These are phyloP conservation scores for Thamnophis elegans DNA, from an alignment of 2,797 vertebrate genomes.

Conservation along the genomic window DNA sequence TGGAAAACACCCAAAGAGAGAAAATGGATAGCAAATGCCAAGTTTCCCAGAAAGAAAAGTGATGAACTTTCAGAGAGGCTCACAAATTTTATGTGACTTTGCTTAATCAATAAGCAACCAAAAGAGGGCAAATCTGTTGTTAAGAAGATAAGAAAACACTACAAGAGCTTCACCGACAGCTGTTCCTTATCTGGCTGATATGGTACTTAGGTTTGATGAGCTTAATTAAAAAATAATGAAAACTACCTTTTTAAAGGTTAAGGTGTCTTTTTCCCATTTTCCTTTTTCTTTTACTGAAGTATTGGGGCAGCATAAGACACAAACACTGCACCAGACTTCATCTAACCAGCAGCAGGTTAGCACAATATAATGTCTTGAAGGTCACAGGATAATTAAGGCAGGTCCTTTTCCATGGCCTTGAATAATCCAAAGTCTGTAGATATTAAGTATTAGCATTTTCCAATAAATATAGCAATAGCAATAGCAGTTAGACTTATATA, in stretches of 20 bases:
- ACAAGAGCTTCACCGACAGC: slow-evolving; percentile 26
- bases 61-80: slow-evolving; percentile 11
- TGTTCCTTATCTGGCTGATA: slow-evolving; percentile 32
- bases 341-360: slow-evolving; percentile 5
- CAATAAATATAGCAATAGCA: neutral
- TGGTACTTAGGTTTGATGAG: slow-evolving; percentile 29
- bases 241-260: slow-evolving; percentile 30
- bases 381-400: slow-evolving; percentile 8
- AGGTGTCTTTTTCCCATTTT: neutral
- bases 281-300: neutral
- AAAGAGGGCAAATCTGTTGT: slow-evolving; percentile 34
- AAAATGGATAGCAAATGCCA: slow-evolving; percentile 11
- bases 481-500: no score
- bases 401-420: neutral
- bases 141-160: slow-evolving; percentile 37
- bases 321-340: neutral
- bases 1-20: neutral
- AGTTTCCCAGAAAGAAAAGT: neutral
- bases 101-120: slow-evolving; percentile 36
- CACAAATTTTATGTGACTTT: slow-evolving; percentile 26
- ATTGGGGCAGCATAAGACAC: neutral
- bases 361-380: slow-evolving; percentile 11
- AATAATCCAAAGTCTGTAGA: neutral
- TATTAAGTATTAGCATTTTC: neutral
- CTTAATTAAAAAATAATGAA: slow-evolving; percentile 41